These are phyloP conservation scores for Zosterops japonicus DNA, from an alignment of 2,113 vertebrate genomes.

Conservation along the genomic window DNA sequence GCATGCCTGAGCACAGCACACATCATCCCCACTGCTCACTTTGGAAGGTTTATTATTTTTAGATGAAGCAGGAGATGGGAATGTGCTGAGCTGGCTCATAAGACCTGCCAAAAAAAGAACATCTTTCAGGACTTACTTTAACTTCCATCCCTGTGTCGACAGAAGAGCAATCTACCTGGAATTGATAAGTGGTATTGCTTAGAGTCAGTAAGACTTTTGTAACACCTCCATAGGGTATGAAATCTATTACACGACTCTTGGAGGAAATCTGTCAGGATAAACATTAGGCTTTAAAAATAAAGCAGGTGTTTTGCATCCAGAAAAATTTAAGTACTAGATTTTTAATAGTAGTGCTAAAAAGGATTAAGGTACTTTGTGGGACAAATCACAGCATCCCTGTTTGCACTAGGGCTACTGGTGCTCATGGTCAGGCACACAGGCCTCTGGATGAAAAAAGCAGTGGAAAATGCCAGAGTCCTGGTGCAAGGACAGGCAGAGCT, in stretches of 20 bases:
- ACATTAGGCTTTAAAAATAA: neutral
- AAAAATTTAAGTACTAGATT: neutral
- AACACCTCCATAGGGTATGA: neutral
- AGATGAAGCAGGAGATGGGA: slow-evolving; percentile 39
- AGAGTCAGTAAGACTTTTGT: neutral
- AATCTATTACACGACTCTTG: accelerated
- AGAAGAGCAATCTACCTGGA: neutral
- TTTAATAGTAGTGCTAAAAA: neutral
- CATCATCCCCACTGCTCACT: neutral
- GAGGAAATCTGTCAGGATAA: neutral
- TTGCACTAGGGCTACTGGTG: neutral
- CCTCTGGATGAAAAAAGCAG: neutral
- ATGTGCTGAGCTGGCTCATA: slow-evolving; percentile 42
- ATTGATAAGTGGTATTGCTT: neutral
- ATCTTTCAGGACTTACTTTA: slow-evolving; percentile 18
- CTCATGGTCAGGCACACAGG: neutral
- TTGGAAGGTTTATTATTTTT: slow-evolving; percentile 58
- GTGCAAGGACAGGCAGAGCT: neutral
- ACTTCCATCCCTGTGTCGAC: neutral
- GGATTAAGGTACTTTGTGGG: neutral
- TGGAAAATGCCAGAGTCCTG: neutral
- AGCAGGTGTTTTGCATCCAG: neutral
- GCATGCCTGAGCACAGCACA: neutral
- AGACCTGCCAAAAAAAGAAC: slow-evolving; percentile 42
- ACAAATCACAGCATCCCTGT: neutral